Percentiles rank a stretch among this genome's conserved stretches.
Evolutionary conservation across 1,140 invertebrate genomes (phyloP).

Genomic region (Atta colombica): DNA sequence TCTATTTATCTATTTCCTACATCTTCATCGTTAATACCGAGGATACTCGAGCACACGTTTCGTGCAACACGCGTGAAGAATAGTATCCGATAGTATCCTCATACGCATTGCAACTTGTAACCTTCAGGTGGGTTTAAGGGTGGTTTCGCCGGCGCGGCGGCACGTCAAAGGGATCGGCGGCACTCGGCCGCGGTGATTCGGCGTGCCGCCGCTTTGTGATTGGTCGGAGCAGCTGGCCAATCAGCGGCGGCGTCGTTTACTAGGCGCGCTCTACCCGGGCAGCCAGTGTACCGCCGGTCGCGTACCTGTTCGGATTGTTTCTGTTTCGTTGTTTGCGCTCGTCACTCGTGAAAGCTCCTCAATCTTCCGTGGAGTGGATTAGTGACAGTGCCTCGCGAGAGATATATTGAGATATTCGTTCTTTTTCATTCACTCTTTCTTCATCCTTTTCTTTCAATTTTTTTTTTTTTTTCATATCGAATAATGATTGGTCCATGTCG

Average conservation of each 20-base stretch:
- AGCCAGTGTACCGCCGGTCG: constrained; percentile 74
- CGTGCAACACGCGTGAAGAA: no score
- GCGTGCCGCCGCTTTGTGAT: constrained; percentile 23
- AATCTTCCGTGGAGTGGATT: not conserved
- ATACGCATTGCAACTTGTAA: not conserved
- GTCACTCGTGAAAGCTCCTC: not conserved
- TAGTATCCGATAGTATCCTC: not conserved
- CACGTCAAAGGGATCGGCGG: not conserved
- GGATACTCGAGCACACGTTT: not conserved
- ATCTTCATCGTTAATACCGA: not conserved
- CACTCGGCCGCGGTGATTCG: not conserved
- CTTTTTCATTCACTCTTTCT: not conserved
- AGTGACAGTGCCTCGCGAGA: constrained; percentile 37
- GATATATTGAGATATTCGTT: not conserved
- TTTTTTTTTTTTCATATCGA: not conserved
- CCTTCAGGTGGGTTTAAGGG: constrained; percentile 16
- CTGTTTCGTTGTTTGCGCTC: not conserved
- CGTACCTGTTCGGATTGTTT: constrained; percentile 59
- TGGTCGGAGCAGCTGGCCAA: not conserved
- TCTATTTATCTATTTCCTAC: not conserved
- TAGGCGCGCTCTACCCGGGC: constrained; percentile 67
- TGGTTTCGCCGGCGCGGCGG: not conserved
- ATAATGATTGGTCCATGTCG: constrained; percentile 7
- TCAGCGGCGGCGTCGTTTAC: not conserved
- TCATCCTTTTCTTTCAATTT: not conserved